Evolutionary conservation across 2,113 vertebrate genomes (phyloP), one percentile per base, ranked within the genome.

Genomic region (Labrus mixtus): DNA sequence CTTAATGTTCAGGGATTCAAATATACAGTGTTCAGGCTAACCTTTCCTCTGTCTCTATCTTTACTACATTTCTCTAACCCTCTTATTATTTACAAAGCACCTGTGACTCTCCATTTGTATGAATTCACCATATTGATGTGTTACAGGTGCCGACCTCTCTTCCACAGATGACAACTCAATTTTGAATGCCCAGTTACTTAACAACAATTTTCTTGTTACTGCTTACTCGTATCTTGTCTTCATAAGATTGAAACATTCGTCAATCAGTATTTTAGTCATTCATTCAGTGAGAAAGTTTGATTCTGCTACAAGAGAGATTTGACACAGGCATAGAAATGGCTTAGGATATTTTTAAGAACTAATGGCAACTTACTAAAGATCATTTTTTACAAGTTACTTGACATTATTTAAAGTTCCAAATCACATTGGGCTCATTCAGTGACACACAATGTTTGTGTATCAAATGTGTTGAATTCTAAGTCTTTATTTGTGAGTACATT

Each of bases 1-100:
- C 89, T 90, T 91, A 92, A 94, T 94, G 85, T 93, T 92, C 89
- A 68, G 54, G 84, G 85, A 92, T 92, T 91, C 92, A 92, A 93
- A 90, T 88, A 82, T 83, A 90, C 77, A 68, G 73, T 90, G 84
- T 87, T 92, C 82, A 89, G 66, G 88, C 81, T 81, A 84, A 89
- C 91, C 90, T 91, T 91, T 85, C 73, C n/a, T 78, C 62, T 86
- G 53, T 74, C 36, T 36, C 45, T 61, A 29, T 39, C 23, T 51
- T 63, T 67, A 15, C 37, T 36, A 65, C 19, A 73, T 81, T 82
- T 17, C 3, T 59, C 43, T 36, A 23, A 36, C 57, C 37, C 20
- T 56, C 20, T 55, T 46, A 29, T 76, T 64, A 43, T 20, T 39
- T 37, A 53, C 16, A 50, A 33, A 25, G 9, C 36, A 8, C 25